These are phyloP conservation scores for Phrynocephalus versicolor DNA, from an alignment of 2,113 vertebrate genomes.

Conservation along the genomic window DNA sequence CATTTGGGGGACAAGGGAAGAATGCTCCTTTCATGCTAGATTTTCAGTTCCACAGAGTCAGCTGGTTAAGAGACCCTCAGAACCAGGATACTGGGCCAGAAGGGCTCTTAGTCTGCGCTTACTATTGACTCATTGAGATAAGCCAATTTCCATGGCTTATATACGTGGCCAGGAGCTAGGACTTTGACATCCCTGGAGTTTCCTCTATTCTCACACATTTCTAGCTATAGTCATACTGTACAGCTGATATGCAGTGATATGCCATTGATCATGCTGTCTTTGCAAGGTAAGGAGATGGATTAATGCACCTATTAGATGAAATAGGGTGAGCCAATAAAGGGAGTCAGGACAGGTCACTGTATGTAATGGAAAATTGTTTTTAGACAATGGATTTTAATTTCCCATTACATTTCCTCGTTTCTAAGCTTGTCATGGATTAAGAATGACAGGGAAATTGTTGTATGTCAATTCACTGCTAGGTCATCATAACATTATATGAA, in stretches of 20 bases:
- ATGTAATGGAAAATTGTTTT: conserved; percentile 34
- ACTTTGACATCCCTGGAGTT: not conserved
- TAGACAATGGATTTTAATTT: conserved; percentile 13
- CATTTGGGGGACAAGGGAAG: not conserved
- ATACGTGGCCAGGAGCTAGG: not conserved
- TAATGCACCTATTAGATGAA: not conserved
- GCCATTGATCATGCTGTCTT: conserved; percentile 18
- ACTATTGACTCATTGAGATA: not conserved
- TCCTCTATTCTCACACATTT: not conserved
- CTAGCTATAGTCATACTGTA: not conserved
- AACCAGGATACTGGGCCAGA: not conserved
- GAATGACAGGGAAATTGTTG: conserved; percentile 10
- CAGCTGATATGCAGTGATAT: not conserved
- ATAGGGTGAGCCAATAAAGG: fast-evolving
- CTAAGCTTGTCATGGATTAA: conserved; percentile 19
- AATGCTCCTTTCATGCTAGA: too few relatives aligned
- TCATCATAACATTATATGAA: conserved; percentile 23
- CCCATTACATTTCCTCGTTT: conserved; percentile 12
- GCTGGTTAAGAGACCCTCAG: not conserved
- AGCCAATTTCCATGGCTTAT: not conserved
- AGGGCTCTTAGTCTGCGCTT: not conserved
- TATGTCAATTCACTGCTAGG: not conserved
- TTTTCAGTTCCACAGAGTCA: not conserved
- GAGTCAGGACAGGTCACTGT: conserved; percentile 9
- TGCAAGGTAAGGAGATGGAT: not conserved